These are phyloP conservation scores for Mustela nigripes DNA, from an alignment of 2,113 vertebrate genomes.

Conservation along the genomic window DNA sequence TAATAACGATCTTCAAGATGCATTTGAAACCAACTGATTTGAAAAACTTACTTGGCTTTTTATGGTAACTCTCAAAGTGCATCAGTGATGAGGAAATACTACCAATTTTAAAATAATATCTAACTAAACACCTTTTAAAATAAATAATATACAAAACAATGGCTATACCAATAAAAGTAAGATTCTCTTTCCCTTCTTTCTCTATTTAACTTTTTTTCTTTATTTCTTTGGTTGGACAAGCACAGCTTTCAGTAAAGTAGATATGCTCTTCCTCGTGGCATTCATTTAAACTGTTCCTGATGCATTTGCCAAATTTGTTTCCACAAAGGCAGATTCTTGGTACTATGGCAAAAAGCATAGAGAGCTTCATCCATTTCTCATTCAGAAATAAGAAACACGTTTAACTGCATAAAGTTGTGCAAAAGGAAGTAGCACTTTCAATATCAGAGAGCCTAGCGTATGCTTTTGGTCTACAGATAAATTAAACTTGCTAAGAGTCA, in stretches of 20 bases:
- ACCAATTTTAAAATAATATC: not conserved
- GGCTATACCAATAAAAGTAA: not conserved
- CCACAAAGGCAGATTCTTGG: not conserved
- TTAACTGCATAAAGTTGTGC: not conserved
- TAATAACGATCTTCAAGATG: constrained; percentile 10
- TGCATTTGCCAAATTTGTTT: not conserved
- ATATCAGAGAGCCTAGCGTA: not conserved
- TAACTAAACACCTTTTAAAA: not conserved
- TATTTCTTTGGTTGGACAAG: not conserved
- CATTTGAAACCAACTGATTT: constrained; percentile 20
- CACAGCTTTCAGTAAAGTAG: not conserved
- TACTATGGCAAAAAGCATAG: not conserved
- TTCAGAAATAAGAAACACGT: not conserved
- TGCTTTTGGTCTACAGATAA: not conserved
- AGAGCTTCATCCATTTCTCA: not conserved
- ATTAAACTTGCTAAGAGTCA: not conserved
- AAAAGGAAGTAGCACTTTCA: not conserved
- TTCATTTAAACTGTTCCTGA: not conserved
- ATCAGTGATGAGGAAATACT: not conserved
- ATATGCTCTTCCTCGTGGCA: not conserved
- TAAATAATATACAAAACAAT: not conserved
- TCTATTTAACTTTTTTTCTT: not conserved
- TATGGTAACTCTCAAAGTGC: not conserved
- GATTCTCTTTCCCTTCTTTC: not conserved
- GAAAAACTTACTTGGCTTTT: constrained; percentile 5